Base-by-base conservation (phyloP, 2,113 vertebrate genomes). In the Eclectus roratus region DNA sequence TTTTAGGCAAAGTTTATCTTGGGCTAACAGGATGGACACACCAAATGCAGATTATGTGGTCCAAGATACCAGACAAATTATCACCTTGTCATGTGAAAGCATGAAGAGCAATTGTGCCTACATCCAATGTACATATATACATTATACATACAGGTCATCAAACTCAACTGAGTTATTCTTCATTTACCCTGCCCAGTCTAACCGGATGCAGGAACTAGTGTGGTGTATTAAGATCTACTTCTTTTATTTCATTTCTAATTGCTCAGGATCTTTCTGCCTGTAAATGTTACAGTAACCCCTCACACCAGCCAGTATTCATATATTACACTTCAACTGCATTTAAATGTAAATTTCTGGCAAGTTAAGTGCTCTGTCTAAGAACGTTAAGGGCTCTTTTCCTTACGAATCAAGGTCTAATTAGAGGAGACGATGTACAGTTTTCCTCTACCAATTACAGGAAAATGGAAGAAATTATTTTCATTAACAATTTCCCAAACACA, bases 301-400 rank as follows among this genome's bases (percentile, higher is more conserved):
- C 85, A 96, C 88, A 97, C 95, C 89, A 97, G 95, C 87, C 97
- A 97, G 96, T 86, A 86, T 97, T 97, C 96, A 97, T 96, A 94
- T 89, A 96, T 65, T 96, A 92, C 96, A 97, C 94, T 98, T 98
- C 97, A 97, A 97, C 97, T 98, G 97, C 98, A 98, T 98, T 98
- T 98, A 98, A 98, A 98, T 98, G 98, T 97, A 98, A 98, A 98
- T 98, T 98, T 97, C 97, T 97, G 98, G 95, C 96, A 97, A 97
- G 96, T 96, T 85, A 96, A 98, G 97, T 87, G 93, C 96, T 97
- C 97, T 96, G 95, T 97, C 97, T 98, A 96, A 97, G 97, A 97
- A 97, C 44, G 83, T 97, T 94, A 97, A 98, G 97, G 95, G 95
- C 86, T 95, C 97, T 97, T 89, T 96, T 97, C 97, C 93, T 97